A percentile compares a stretch with the other conserved stretches of the same genome.
phyloP scores from a whole-genome alignment of 2,113 vertebrate genomes.

The Pseudois nayaur region DNA sequence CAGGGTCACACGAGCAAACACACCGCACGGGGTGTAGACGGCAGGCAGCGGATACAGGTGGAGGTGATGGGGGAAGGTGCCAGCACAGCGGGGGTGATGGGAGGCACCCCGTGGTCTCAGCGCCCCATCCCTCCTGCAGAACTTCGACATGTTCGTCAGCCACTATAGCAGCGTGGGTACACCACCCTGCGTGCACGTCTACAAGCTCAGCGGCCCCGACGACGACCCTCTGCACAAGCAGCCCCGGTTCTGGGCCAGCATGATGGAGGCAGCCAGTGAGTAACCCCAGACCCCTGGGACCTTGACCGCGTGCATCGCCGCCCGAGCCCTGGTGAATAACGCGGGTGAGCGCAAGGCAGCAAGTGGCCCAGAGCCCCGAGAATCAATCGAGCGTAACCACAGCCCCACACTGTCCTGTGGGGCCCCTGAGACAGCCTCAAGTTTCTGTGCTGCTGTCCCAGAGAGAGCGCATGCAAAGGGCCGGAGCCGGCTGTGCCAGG shows the following conservation, averaged over 20 bases:
- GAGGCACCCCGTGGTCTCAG: accelerated
- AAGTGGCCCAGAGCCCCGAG: accelerated
- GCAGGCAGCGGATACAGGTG: neutral
- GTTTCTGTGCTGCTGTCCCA: neutral
- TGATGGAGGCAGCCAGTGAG: constrained; percentile 98
- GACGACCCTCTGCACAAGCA: constrained; percentile 89
- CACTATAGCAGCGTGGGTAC: constrained; percentile 97
- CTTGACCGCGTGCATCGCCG: accelerated
- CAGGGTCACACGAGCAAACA: neutral
- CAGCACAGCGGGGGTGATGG: neutral
- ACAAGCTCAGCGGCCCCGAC: constrained; percentile 89
- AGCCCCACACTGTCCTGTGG: accelerated
- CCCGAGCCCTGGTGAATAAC: neutral
- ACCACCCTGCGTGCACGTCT: constrained; percentile 95
- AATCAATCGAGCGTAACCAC: accelerated
- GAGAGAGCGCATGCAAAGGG: neutral
- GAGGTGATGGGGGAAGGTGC: neutral
- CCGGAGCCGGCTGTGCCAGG: neutral
- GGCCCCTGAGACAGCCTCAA: neutral
- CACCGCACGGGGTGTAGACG: accelerated
- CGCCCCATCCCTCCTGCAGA: constrained; percentile 71
- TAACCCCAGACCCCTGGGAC: neutral
- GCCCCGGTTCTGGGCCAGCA: constrained; percentile 97
- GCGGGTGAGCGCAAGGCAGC: neutral
- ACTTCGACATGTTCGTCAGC: constrained; percentile 98